These are phyloP conservation scores for Phrynocephalus vlangalii DNA, from an alignment of 2,797 vertebrate species.

Conservation along the genomic window DNA sequence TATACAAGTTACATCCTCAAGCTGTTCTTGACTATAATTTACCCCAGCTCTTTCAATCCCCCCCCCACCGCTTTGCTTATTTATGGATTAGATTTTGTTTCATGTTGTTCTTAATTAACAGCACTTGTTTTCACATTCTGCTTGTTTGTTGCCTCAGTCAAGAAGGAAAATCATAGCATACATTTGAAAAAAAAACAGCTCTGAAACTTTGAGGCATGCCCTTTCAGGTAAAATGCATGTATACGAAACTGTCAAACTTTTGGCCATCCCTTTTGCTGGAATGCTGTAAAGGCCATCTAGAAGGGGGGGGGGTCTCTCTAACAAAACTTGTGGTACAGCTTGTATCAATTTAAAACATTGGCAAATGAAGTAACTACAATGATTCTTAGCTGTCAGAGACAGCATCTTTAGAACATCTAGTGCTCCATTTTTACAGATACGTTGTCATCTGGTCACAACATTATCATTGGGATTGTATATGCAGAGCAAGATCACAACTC, in stretches of 20 bases:
- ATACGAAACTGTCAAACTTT: neutral
- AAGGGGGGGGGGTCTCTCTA: neutral
- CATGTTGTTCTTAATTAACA: neutral
- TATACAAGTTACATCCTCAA: no score
- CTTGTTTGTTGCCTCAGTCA: neutral
- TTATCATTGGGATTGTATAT: neutral
- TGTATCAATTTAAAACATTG: neutral
- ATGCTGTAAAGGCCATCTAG: neutral
- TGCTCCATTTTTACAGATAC: conserved; percentile 15
- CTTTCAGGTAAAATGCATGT: neutral
- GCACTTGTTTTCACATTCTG: neutral
- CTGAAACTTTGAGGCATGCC: neutral
- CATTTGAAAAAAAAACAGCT: neutral
- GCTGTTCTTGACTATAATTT: neutral
- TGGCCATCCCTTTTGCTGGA: neutral
- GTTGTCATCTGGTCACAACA: conserved; percentile 15
- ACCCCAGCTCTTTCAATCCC: neutral
- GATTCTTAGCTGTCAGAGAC: neutral
- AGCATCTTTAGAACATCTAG: neutral
- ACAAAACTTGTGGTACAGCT: neutral
- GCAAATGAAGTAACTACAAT: neutral
- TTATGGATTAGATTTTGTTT: neutral
- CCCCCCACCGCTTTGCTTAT: neutral
- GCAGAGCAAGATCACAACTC: neutral
- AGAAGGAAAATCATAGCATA: neutral